phyloP scores from a whole-genome alignment of 2,797 vertebrate species.

The Heteromormyrus szaboi region DNA sequence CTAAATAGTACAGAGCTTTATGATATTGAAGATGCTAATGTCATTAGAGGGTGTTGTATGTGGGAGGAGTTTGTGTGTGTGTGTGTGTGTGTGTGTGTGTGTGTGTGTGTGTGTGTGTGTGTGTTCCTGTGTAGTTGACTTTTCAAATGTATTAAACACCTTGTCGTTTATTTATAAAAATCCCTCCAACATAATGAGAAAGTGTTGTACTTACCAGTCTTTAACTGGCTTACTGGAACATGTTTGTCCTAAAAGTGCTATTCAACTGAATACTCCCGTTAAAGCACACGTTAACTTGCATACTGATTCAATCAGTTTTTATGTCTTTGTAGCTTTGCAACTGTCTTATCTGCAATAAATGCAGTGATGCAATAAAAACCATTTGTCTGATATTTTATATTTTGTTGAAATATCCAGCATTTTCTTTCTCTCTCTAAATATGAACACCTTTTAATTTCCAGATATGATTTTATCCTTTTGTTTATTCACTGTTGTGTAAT shows the following conservation, averaged over 20 bases:
- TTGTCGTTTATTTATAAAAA: neutral
- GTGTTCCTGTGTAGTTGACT: neutral
- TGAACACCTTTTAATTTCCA: neutral
- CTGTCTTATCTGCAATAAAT: neutral
- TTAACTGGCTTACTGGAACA: neutral
- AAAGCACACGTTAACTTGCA: neutral
- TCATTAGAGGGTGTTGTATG: neutral
- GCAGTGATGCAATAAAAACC: neutral
- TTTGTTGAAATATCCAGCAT: neutral
- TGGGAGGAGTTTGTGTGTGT: neutral
- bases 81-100: neutral
- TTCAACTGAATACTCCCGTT: neutral
- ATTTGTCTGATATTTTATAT: neutral
- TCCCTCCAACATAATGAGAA: neutral
- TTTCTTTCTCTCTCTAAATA: neutral
- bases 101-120: neutral
- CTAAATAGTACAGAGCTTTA: slow-evolving; percentile 25
- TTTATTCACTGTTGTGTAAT: neutral
- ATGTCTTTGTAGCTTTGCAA: neutral
- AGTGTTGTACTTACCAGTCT: neutral
- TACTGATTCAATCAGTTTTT: neutral
- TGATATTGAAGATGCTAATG: slow-evolving; percentile 19
- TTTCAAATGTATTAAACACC: neutral
- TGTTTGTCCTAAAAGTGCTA: neutral
- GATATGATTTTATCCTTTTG: neutral